Base-by-base conservation (phyloP, 2,797 vertebrate genomes). In the Mormyrops attenuatus region DNA sequence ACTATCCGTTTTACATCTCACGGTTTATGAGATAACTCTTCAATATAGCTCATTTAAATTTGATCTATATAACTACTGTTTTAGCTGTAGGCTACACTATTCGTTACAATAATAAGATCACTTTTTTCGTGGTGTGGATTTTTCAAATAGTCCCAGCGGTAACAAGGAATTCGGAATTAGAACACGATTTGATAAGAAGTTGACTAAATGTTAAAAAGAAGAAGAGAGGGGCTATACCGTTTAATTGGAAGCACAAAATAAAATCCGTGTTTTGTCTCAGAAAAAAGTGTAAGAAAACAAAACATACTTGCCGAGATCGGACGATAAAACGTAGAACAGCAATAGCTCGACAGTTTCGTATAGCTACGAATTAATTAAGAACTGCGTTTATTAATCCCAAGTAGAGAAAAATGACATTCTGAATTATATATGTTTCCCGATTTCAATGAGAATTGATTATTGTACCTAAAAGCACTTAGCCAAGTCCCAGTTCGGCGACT, bases 401-500 rank as follows among this genome's bases (percentile, higher is more conserved):
- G 5, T 20, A 69, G 63, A 69, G 5, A 77, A 77, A 77, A 77
- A 80, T n/a, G 3, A n/a, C 66, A 38, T 73, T 49, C 47, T 50
- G 9, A 85, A 50, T 85, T 85, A 47, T 50, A 22, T 49, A 30
- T 85, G 49, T 85, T 50, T 85, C n/a, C 66, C 41, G 82, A 85
- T 85, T 85, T 55, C 73, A 52, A n/a, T 80, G 50, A 26, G 34
- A 53, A 57, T 41, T 50, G 17, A 13, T 82, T 82, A 63, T 84
- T 89, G 52, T 89, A 47, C 30, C 13, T 84, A 22, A 89, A 47
- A 57, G 88, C 66, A 57, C 22, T 88, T 88, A 60, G 41, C 50
- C 17, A 50, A 66, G 63, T 20, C 50, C 47, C 66, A 49, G 38
- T 73, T 52, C 50, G 57, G 26, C 88, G n/a, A 41, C 53, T 47